Evolutionary conservation across 2,797 vertebrate genomes (phyloP).

Genomic region (Diplodus sargus): DNA sequence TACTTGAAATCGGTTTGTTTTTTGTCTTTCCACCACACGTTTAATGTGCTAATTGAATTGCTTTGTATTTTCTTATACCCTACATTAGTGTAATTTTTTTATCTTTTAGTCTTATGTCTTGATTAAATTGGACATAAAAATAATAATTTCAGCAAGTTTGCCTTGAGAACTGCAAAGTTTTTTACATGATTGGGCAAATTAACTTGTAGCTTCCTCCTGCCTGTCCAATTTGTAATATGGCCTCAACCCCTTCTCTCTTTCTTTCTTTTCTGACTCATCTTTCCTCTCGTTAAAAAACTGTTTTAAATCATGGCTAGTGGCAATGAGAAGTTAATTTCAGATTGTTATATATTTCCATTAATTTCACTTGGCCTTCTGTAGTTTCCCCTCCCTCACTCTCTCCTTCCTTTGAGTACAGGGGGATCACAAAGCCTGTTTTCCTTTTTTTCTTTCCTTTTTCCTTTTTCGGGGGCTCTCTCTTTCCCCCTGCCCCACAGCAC

Average conservation of each 20-base stretch:
- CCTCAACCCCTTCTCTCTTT: conserved; percentile 80
- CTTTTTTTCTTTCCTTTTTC: conserved; percentile 28
- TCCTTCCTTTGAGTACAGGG: conserved; percentile 67
- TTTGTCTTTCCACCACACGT: conserved; percentile 15
- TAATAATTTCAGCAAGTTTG: conserved; percentile 52
- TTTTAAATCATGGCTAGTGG: conserved; percentile 88
- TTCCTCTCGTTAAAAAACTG: conserved; percentile 75
- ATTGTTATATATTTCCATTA: conserved; percentile 92
- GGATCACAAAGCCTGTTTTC: conserved; percentile 68
- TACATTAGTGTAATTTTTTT: conserved; percentile 36
- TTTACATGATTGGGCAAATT: conserved; percentile 82
- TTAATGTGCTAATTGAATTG: conserved; percentile 56
- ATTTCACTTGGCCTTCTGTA: conserved; percentile 86
- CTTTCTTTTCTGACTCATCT: conserved; percentile 70
- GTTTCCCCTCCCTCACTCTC: conserved; percentile 47
- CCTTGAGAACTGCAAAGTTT: conserved; percentile 60
- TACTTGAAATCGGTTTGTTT: conserved; percentile 27
- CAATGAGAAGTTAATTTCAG: conserved; percentile 94
- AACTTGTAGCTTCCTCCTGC: conserved; percentile 75
- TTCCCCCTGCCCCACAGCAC: conserved; percentile 61
- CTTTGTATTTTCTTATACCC: conserved; percentile 48
- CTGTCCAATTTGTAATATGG: conserved; percentile 83
- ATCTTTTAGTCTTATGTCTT: conserved; percentile 52
- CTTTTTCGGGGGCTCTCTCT: conserved; percentile 42
- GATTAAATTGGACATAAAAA: conserved; percentile 54